A percentile compares a stretch with the other conserved stretches of the same genome.
Evolutionary conservation across 2,113 vertebrate genomes (phyloP).

Genomic region (Antechinus stuartii): DNA sequence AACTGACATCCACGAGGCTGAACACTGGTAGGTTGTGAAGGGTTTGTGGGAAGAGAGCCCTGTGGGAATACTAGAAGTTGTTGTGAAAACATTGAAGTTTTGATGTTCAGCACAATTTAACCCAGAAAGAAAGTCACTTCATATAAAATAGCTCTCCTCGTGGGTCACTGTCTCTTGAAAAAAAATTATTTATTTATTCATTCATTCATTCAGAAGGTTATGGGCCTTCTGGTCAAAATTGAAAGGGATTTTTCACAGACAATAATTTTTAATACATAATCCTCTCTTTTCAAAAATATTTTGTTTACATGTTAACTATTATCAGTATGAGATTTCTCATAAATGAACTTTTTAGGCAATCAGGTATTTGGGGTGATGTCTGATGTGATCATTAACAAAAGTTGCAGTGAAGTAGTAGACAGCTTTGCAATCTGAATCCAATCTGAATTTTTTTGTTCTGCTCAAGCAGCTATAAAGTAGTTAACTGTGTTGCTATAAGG

Average conservation of each 20-base stretch:
- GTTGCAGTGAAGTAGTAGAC: constrained; percentile 92
- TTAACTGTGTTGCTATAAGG: not conserved
- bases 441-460: not conserved
- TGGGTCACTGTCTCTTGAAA: not conserved
- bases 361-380: constrained; percentile 93
- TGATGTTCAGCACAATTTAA: not conserved
- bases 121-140: not conserved
- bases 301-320: not conserved
- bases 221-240: not conserved
- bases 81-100: not conserved
- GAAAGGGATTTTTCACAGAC: not conserved
- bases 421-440: not conserved
- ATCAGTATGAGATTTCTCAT: not conserved
- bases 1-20: not conserved
- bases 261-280: not conserved
- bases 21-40: not conserved
- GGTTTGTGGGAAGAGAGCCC: not conserved
- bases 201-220: not conserved
- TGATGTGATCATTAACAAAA: constrained; percentile 93
- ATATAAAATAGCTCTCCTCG: not conserved
- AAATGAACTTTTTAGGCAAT: constrained; percentile 81
- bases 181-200: not conserved
- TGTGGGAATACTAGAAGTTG: not conserved
- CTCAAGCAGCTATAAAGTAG: not conserved
- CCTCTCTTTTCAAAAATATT: not conserved